Percentiles rank a stretch among this genome's conserved stretches.
Evolutionary conservation across 2,113 vertebrate genomes (phyloP).

Genomic region (Actenoides hombroni): DNA sequence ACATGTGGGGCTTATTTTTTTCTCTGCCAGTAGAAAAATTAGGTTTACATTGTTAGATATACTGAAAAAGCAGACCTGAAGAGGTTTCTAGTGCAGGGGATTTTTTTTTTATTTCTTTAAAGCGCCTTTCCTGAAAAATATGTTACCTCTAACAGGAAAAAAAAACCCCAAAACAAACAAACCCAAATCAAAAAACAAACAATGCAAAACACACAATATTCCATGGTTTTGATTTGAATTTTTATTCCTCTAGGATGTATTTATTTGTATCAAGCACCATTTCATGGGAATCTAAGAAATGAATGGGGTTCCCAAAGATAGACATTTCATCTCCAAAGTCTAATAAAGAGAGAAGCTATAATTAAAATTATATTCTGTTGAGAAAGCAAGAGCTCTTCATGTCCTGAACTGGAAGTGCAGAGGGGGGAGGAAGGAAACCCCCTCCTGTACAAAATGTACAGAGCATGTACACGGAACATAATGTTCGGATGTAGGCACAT

Average conservation of each 20-base stretch:
- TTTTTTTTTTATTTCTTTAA: not conserved
- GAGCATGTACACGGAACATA: not conserved
- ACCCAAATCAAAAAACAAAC: no score
- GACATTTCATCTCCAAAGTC: not conserved
- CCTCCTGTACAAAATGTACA: slow-evolving; percentile 12
- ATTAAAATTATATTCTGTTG: not conserved
- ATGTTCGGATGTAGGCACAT: not conserved
- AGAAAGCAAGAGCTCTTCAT: not conserved
- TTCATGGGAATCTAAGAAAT: not conserved
- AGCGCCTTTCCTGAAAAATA: not conserved
- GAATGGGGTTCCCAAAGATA: not conserved
- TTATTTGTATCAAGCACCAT: not conserved
- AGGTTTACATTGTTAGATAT: not conserved
- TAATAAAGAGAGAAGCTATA: not conserved
- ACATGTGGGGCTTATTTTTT: not conserved
- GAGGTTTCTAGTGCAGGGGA: not conserved
- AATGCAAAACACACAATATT: not conserved
- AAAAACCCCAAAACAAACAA: not conserved
- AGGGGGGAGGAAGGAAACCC: not conserved
- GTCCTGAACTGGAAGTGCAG: slow-evolving; percentile 11
- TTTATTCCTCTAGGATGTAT: not conserved
- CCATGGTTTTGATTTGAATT: not conserved
- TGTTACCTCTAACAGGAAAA: not conserved
- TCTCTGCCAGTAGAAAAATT: slow-evolving; percentile 9
- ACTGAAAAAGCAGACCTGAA: slow-evolving; percentile 4